These are phyloP conservation scores for Zaprionus bogoriensis DNA, from an alignment of 2,888 invertebrate species.

Conservation along the genomic window DNA sequence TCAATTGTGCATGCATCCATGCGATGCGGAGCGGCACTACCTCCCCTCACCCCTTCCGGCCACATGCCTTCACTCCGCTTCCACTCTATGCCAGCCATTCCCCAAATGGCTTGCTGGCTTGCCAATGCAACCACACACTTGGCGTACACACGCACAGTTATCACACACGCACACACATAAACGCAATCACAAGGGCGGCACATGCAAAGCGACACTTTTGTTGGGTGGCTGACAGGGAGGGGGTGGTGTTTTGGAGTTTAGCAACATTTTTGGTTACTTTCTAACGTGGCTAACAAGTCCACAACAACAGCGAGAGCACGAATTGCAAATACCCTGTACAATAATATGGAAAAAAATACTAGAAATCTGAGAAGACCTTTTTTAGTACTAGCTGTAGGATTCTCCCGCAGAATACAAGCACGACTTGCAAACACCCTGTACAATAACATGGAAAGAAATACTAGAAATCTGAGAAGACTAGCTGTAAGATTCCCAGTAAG, in stretches of 20 bases:
- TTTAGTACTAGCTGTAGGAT: too few species aligned
- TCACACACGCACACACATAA: conserved; percentile 2
- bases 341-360: background rate
- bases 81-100: background rate
- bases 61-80: background rate
- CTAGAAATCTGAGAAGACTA: too few species aligned
- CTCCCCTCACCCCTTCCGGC: background rate
- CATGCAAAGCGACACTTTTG: conserved; percentile 24
- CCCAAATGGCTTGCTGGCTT: conserved; percentile 43
- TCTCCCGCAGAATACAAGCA: too few species aligned
- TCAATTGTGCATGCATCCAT: conserved; percentile 64
- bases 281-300: conserved; percentile 26
- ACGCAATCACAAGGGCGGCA: too few species aligned
- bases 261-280: conserved; percentile 59
- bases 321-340: conserved; percentile 7
- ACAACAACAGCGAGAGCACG: background rate
- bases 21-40: background rate
- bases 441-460: too few species aligned
- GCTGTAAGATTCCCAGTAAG: too few species aligned
- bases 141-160: conserved; percentile 12
- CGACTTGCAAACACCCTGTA: too few species aligned
- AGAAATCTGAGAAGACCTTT: too few species aligned
- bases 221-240: conserved; percentile 17
- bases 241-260: conserved; percentile 8
- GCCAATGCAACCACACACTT: conserved; percentile 38